Evolutionary conservation across 2,113 vertebrate genomes (phyloP), one percentile per base, ranked within the genome.

Genomic region (Tretioscincus oriximinensis): DNA sequence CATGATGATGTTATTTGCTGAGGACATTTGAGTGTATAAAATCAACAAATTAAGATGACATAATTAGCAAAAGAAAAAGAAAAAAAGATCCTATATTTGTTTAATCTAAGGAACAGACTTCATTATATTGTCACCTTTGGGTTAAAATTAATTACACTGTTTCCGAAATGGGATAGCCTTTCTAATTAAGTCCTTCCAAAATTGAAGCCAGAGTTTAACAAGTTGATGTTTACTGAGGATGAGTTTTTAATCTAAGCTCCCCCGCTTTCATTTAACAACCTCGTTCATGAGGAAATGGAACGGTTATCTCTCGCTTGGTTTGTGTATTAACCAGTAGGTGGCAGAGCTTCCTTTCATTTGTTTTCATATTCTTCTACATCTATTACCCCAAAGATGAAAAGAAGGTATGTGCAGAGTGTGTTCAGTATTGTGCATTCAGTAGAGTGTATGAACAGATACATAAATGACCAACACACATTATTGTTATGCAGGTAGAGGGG

Each of bases 181-280:
- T 89, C 89, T 91, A 87, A 92, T 85, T 86, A 90, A 83, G 78
- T 88, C 76, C 84, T 85, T 92, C 91, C 87, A 88, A 88, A 91
- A 85, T 26, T 0, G 78, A 87, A 92, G 84, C 73, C 87, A 87
- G 84, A 84, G 90, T 91, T 92, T 84, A 91, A 93, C 87, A 88
- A 89, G 88, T 87, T 80, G 90, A 4, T 89, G 84, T 89, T 91
- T 90, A 89, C 8, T 79, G 86, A 88, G 65, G 79, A 75, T 9
- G 71, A 85, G 80, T 31, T 82, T 83, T 80, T 86, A 66, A 86
- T 75, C 31, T 68, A 76, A 75, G 68, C 73, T 41, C 66, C 47
- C 68, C 75, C 67, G 14, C 54, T 58, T 81, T 81, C 51, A 69
- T 82, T 80, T 60, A 2, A 0, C 5, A 31, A 70, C 29, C 1